Evolutionary conservation across 2,797 vertebrate genomes (phyloP).

Genomic region (Rhabdophis nuchalis): DNA sequence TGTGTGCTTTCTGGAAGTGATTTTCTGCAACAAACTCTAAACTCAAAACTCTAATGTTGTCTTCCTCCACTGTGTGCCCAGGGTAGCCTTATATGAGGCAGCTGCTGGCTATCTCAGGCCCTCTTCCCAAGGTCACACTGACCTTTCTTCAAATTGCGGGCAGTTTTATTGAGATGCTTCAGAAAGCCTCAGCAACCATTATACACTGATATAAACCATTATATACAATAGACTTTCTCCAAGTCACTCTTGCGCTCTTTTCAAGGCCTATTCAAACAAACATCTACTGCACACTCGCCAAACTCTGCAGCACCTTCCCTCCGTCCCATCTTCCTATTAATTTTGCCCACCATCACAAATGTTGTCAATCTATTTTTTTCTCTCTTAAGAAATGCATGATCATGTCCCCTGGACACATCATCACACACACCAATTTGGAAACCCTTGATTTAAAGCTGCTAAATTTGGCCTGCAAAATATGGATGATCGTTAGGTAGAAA

Average conservation of each 20-base stretch:
- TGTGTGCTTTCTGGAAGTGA: no score
- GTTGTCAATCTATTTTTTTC: not conserved
- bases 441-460: not conserved
- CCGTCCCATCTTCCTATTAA: not conserved
- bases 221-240: not conserved
- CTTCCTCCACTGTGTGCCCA: not conserved
- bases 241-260: not conserved
- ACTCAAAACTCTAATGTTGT: not conserved
- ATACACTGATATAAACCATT: not conserved
- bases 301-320: not conserved
- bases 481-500: not conserved
- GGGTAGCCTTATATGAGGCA: not conserved
- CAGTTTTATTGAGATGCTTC: not conserved
- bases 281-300: not conserved
- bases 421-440: not conserved
- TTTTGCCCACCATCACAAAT: not conserved
- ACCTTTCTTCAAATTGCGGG: not conserved
- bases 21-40: no score
- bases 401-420: not conserved
- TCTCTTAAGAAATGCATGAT: not conserved
- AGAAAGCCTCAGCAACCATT: not conserved
- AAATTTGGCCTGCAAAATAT: not conserved
- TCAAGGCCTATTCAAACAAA: not conserved
- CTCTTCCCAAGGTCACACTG: not conserved
- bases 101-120: not conserved